phyloP scores from a whole-genome alignment of 2,888 invertebrate genomes.

The Alentia gelatinosa region DNA sequence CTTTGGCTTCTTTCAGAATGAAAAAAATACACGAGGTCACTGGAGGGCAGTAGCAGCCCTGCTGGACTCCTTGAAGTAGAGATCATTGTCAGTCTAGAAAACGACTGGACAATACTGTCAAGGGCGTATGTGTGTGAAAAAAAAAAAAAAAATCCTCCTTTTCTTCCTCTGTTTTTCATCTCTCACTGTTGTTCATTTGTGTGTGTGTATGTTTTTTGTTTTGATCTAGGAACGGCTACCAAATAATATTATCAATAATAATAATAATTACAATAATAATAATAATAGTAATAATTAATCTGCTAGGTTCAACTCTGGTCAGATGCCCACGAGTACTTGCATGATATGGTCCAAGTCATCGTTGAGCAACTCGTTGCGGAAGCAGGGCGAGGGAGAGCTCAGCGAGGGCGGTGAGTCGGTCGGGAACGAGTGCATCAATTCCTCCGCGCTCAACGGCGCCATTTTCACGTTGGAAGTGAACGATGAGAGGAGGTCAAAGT shows the following conservation, averaged over 20 bases:
- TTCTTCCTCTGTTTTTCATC: not conserved
- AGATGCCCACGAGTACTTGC: constrained; percentile 86
- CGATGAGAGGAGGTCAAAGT: constrained; percentile 82
- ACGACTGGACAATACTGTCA: constrained; percentile 43
- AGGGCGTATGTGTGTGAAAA: constrained; percentile 1
- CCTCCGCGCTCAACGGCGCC: constrained; percentile 80
- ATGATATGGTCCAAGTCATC: constrained; percentile 85
- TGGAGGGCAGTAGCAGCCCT: not conserved
- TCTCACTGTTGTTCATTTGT: not conserved
- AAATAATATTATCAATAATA: not conserved
- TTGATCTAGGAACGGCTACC: constrained; percentile 8
- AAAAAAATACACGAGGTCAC: not conserved
- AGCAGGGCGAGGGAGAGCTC: constrained; percentile 49
- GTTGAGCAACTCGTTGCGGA: constrained; percentile 77
- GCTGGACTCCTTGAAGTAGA: not conserved
- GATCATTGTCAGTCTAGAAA: constrained; percentile 29
- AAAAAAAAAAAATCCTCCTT: too few relatives aligned
- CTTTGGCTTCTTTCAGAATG: constrained; percentile 32
- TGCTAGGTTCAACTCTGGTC: constrained; percentile 48
- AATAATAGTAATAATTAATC: not conserved
- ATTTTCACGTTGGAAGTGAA: constrained; percentile 74
- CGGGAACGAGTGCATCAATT: constrained; percentile 80
- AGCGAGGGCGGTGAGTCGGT: not conserved
- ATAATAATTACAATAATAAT: constrained; percentile 28
- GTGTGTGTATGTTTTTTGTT: not conserved